phyloP scores from a whole-genome alignment of 1,140 invertebrate species.

The Olivierus martensii region DNA sequence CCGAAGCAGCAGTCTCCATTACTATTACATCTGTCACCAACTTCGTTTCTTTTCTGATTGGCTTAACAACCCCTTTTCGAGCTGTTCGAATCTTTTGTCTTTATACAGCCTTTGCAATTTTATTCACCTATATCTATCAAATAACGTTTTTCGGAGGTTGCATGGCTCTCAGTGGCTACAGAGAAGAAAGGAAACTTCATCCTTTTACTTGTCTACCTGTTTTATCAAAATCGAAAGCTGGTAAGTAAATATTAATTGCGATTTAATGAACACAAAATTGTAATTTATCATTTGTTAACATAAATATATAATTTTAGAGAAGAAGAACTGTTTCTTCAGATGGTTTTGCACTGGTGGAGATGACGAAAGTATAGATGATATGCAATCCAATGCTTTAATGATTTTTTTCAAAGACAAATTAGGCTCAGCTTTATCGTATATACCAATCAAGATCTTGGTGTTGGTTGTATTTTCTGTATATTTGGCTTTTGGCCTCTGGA shows the following conservation, averaged over 20 bases:
- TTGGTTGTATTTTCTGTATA: conserved; percentile 65
- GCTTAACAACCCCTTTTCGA: conserved; percentile 86
- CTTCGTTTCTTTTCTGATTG: conserved; percentile 90
- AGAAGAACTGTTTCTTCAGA: conserved; percentile 44
- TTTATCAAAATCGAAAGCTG: no score
- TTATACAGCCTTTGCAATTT: conserved; percentile 81
- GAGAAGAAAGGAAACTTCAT: conserved; percentile 67
- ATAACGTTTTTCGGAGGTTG: conserved; percentile 85
- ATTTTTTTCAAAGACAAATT: conserved; percentile 72
- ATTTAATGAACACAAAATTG: no score
- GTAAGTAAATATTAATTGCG: no score
- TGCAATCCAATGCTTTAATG: conserved; percentile 70
- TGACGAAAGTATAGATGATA: conserved; percentile 69
- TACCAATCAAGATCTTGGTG: conserved; percentile 56
- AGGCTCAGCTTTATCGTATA: conserved; percentile 56
- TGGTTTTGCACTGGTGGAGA: conserved; percentile 68
- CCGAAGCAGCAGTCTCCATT: conserved; percentile 92
- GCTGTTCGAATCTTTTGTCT: conserved; percentile 91
- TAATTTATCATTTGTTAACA: no score
- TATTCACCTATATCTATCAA: conserved; percentile 87
- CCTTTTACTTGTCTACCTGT: conserved; percentile 28
- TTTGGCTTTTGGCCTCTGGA: conserved; percentile 67
- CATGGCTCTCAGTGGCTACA: conserved; percentile 74
- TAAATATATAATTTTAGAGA: conserved; percentile 7
- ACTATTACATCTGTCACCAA: conserved; percentile 95